phyloP scores from a whole-genome alignment of 2,888 invertebrate species.

The Steinernema hermaphroditum region DNA sequence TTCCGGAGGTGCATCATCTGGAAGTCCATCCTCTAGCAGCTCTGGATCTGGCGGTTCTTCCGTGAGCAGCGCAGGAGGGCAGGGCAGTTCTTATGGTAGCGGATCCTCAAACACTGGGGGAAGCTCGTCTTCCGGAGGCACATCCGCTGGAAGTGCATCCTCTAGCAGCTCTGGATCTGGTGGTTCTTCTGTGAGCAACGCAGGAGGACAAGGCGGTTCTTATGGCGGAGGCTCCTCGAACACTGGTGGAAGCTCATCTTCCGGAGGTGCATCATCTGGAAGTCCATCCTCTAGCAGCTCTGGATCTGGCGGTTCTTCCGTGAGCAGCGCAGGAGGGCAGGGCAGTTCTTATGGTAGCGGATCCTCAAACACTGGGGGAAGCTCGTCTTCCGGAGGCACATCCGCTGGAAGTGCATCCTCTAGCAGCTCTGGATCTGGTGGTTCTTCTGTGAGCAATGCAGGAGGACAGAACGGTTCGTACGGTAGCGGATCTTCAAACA shows the following conservation, averaged over 20 bases:
- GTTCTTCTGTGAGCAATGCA: not conserved
- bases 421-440: not conserved
- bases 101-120: not conserved
- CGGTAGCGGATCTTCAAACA: not conserved
- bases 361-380: not conserved
- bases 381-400: not conserved
- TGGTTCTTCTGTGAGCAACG: not conserved
- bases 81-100: not conserved
- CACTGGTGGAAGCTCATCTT: not conserved
- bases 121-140: not conserved
- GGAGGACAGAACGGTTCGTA: not conserved
- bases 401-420: not conserved
- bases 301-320: not conserved
- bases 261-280: not conserved
- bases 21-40: not conserved
- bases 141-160: not conserved
- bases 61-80: not conserved
- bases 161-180: not conserved
- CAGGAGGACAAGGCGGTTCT: not conserved
- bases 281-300: not conserved
- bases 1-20: not conserved
- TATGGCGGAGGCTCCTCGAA: not conserved
- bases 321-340: not conserved
- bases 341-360: not conserved
- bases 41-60: not conserved